Conservation (phyloP, 2,797 vertebrate genomes). For the Valencia hispanica region DNA sequence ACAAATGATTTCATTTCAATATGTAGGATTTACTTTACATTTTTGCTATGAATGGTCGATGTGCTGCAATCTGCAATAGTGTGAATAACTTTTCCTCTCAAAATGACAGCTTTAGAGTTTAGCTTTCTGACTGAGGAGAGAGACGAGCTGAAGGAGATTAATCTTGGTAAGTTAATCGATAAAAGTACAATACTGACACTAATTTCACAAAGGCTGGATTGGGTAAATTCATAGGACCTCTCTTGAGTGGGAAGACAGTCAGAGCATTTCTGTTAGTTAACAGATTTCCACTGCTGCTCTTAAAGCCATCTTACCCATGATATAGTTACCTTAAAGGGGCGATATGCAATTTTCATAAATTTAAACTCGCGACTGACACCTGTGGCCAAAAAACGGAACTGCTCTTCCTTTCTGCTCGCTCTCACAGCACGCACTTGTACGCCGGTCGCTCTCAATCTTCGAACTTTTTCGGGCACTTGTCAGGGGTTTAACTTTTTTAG, state of each 20-base stretch:
- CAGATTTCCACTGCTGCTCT: neutral
- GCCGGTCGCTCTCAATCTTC: too few species aligned
- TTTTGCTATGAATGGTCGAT: neutral
- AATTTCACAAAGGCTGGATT: neutral
- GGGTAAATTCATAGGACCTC: neutral
- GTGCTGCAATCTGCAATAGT: neutral
- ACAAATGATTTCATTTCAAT: neutral
- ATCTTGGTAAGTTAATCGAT: neutral
- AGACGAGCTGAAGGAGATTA: neutral
- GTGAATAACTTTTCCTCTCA: neutral
- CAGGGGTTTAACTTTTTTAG: too few species aligned
- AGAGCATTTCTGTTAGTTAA: neutral
- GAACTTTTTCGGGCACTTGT: too few species aligned
- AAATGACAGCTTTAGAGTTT: neutral
- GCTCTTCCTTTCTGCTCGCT: too few species aligned
- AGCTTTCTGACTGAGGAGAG: neutral
- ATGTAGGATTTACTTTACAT: neutral
- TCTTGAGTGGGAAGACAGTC: neutral
- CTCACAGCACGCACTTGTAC: too few species aligned
- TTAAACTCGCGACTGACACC: too few species aligned
- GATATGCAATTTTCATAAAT: too few species aligned
- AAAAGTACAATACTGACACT: neutral
- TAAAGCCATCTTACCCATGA: too few species aligned
- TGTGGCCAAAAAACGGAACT: too few species aligned
- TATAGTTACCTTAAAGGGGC: too few species aligned